Conservation (phyloP, 2,888 invertebrate genomes). For the Philhelius pedissequus region DNA sequence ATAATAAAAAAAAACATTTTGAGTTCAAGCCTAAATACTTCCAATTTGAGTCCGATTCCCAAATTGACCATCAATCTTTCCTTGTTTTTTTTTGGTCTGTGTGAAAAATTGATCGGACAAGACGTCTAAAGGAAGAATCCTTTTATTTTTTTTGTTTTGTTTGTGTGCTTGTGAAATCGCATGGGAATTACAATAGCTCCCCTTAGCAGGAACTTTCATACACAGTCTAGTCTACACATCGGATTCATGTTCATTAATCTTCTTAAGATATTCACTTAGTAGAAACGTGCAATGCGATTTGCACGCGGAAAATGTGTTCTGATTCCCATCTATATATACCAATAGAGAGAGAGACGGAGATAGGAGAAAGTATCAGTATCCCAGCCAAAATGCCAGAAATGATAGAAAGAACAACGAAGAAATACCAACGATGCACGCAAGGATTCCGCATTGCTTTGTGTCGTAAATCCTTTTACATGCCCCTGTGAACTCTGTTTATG, state of each 20-base stretch:
- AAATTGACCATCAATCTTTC: neutral
- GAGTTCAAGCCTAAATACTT: conserved; percentile 5
- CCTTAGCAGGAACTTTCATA: neutral
- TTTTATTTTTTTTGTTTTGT: neutral
- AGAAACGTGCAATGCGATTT: conserved; percentile 52
- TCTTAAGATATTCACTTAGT: conserved; percentile 49
- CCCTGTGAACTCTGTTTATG: neutral
- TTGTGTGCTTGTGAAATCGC: neutral
- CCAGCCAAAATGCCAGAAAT: conserved; percentile 12
- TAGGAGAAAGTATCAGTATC: neutral
- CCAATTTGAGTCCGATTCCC: conserved; percentile 10
- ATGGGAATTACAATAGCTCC: neutral
- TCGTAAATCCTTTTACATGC: conserved; percentile 39
- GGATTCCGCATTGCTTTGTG: conserved; percentile 38
- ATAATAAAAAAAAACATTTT: neutral
- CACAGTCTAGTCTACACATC: neutral
- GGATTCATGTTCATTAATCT: conserved; percentile 62
- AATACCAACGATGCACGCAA: conserved; percentile 62
- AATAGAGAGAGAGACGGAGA: neutral
- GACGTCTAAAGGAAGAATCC: neutral
- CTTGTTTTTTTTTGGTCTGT: neutral
- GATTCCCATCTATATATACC: conserved; percentile 21
- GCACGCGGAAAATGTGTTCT: conserved; percentile 51
- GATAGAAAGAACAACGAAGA: conserved; percentile 21
- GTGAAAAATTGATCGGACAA: neutral